Evolutionary conservation across 2,888 invertebrate genomes (phyloP), one percentile per base, ranked within the genome.

Genomic region (Pandemis cinnamomeana): DNA sequence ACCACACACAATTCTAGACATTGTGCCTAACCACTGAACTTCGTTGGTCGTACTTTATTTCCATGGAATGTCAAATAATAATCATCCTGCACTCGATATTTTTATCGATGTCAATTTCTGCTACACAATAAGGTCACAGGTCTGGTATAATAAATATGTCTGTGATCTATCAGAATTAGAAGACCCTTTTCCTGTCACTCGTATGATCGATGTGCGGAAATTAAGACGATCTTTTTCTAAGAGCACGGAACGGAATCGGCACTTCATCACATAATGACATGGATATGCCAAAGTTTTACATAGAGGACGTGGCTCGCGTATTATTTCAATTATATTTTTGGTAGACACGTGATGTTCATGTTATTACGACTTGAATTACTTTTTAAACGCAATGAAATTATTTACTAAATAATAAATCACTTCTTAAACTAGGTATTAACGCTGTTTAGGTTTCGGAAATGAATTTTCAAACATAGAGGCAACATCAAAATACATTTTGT

Each of bases 181-280:
- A 87, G 90, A 91, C 90, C 91, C 90, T 89, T 91, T 89, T 83
- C 83, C 88, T 89, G 92, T 91, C 92, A 87, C 84, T 81, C 78
- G 77, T 85, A 91, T 93, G 93, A 93, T 93, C 90, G 93, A 93
- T 93, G 93, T 85, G 87, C 90, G 92, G 93, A 93, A 93, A 93
- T 93, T 91, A 91, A 93, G 89, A 89, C 86, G 91, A 92, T 93
- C 89, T 92, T 91, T 91, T 93, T 90, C 89, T 90, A 88, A 90
- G 89, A 90, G 90, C 86, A 81, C 80, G 77, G 82, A 84, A 87
- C 80, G 77, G 82, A 84, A 87, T 86, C 84, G 84, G 86, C 84
- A 87, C 86, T 87, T 88, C 84, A 87, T 86, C 85, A 84, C 41
- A 69, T 69, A 66, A 73, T 70, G 64, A 61, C 60, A 67, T 71